Percentiles rank a stretch among this genome's conserved stretches.
These are phyloP conservation scores for Acridotheres tristis DNA, from an alignment of 2,797 vertebrate genomes.

Conservation along the genomic window DNA sequence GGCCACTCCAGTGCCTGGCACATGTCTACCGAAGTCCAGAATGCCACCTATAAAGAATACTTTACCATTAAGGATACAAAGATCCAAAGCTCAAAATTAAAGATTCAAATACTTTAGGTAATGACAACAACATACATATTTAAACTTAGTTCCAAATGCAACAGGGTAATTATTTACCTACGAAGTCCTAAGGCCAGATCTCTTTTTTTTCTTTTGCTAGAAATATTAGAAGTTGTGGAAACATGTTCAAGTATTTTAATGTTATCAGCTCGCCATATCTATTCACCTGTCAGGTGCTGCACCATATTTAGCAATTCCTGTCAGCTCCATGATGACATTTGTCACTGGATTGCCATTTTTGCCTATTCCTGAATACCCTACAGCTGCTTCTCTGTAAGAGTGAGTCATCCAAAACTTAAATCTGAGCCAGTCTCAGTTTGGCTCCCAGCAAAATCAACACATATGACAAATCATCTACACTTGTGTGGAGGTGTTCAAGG, in stretches of 20 bases:
- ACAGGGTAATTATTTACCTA: not conserved
- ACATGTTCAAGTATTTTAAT: not conserved
- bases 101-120: not conserved
- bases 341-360: constrained; percentile 2
- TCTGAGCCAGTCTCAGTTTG: not conserved
- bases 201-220: not conserved
- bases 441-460: constrained; percentile 31
- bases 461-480: not conserved
- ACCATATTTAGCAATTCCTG: constrained; percentile 15
- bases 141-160: not conserved
- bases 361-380: not conserved
- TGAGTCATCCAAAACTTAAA: constrained; percentile 40
- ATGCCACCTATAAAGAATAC: not conserved
- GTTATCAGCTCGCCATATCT: not conserved
- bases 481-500: not conserved
- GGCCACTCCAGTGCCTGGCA: not conserved
- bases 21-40: not conserved
- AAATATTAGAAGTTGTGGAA: not conserved
- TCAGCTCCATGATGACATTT: accelerated
- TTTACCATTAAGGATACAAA: not conserved
- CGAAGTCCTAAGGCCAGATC: not conserved
- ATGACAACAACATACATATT: not conserved
- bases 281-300: not conserved
- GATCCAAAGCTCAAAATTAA: not conserved
- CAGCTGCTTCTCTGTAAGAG: constrained; percentile 30